A percentile compares a stretch with the other conserved stretches of the same genome.
phyloP scores from a whole-genome alignment of 2,888 invertebrate genomes.

The Agrochola litura region DNA sequence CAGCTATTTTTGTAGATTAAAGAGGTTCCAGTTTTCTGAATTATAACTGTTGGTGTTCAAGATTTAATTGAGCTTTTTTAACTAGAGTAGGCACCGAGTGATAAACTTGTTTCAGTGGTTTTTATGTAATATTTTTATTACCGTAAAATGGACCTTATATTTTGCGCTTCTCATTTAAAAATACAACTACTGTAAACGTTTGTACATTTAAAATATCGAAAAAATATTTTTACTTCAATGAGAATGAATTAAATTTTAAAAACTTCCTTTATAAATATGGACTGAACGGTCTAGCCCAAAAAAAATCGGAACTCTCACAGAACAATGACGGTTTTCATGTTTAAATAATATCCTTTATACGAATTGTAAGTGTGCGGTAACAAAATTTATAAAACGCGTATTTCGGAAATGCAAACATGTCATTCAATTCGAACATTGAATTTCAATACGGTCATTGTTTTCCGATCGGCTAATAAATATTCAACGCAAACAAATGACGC shows the following conservation, averaged over 20 bases:
- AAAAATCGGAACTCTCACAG: background rate
- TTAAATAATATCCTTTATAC: constrained; percentile 54
- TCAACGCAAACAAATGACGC: constrained; percentile 86
- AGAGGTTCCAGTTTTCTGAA: constrained; percentile 5
- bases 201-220: background rate
- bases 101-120: background rate
- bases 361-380: constrained; percentile 55
- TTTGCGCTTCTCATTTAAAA: background rate
- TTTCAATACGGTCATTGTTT: constrained; percentile 84
- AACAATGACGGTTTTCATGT: constrained; percentile 33
- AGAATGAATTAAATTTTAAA: background rate
- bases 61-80: constrained; percentile 8
- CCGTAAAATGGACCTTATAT: background rate
- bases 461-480: constrained; percentile 84
- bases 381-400: constrained; percentile 66
- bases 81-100: background rate
- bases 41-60: background rate
- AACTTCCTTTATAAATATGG: background rate
- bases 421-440: constrained; percentile 75
- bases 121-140: background rate
- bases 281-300: background rate
- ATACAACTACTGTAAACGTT: background rate
- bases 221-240: background rate
- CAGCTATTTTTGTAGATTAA: constrained; percentile 42
- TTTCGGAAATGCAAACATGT: constrained; percentile 74